Base-by-base conservation (phyloP, 2,797 vertebrate species). In the Coluber constrictor region DNA sequence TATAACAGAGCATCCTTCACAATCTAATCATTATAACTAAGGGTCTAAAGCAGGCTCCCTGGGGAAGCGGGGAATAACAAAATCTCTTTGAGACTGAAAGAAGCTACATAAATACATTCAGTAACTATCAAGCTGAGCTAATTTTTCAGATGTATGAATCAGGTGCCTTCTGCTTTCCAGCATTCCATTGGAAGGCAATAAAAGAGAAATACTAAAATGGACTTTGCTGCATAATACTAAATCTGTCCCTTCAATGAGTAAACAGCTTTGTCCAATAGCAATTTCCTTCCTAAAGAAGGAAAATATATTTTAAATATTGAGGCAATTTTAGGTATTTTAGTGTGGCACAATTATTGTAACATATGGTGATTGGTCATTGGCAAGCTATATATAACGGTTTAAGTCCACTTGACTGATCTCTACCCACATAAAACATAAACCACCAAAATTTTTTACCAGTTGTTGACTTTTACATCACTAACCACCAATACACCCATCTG, bases 1-100 rank as follows among this genome's bases (percentile, higher is more conserved):
- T 96, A 95, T 96, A 97, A 97, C 96, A 97, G 96, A 97, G 97
- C 97, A 97, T 96, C 96, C 96, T 96, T 97, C 97, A 96, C 96
- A 96, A 96, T 96, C 96, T 97, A 96, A 16, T 97, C 96, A 97
- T 96, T 97, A 96, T 95, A 96, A 94, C 95, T 96, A 96, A 96
- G 96, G 96, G 90, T 96, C 97, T 97, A 96, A 47, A 96, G 95
- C 94, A 87, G 95, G 94, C 96, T 97, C 94, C 94, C 90, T 94
- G 92, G 95, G 96, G 25, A 29, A 13, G 27, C 1, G 27, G 61
- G 11, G 96, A 95, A 95, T 89, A 96, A 97, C 91, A 96, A 95
- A 96, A 96, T 97, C 95, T 95, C 96, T 97, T 96, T 96, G 96
- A 96, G 94, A 95, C 95, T 90, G 96, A 96, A 97, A 96, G 47